A percentile compares a stretch with the other conserved stretches of the same genome.
phyloP scores from a whole-genome alignment of 1,140 invertebrate species.

The Pygmarrhopalites habei region DNA sequence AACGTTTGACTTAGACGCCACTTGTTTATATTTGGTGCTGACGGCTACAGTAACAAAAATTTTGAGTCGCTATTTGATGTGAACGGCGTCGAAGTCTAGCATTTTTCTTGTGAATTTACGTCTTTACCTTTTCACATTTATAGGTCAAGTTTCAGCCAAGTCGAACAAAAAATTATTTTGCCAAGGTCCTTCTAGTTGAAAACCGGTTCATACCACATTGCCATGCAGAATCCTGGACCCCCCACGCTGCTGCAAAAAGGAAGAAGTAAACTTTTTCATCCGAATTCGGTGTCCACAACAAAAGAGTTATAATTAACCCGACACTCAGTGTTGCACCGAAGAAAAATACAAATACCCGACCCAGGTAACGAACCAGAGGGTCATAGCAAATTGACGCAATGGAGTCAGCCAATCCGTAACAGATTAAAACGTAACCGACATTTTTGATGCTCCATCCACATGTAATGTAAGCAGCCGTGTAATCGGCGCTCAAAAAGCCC shows the following conservation, averaged over 20 bases:
- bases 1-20: too few species aligned
- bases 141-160: too few species aligned
- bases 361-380: slow-evolving; percentile 83
- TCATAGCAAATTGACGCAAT: slow-evolving; percentile 81
- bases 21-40: too few species aligned
- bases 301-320: slow-evolving; percentile 46
- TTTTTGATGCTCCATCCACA: slow-evolving; percentile 81
- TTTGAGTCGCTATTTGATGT: too few species aligned
- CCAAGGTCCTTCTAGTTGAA: too few species aligned
- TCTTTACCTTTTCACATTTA: too few species aligned
- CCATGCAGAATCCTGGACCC: slow-evolving; percentile 90
- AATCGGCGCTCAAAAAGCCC: background rate
- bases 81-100: too few species aligned
- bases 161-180: too few species aligned
- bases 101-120: too few species aligned
- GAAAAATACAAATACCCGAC: slow-evolving; percentile 74
- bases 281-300: slow-evolving; percentile 79
- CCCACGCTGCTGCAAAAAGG: slow-evolving; percentile 66
- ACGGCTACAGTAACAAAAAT: too few species aligned
- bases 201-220: too few species aligned
- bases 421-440: slow-evolving; percentile 92
- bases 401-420: slow-evolving; percentile 80
- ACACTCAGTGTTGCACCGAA: slow-evolving; percentile 65
- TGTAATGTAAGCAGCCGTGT: slow-evolving; percentile 50
- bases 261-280: slow-evolving; percentile 72